Percentiles rank a stretch among this genome's conserved stretches.
Conservation (phyloP, 92 coral and sea anemone species). For the Zoanthus gigantus region DNA sequence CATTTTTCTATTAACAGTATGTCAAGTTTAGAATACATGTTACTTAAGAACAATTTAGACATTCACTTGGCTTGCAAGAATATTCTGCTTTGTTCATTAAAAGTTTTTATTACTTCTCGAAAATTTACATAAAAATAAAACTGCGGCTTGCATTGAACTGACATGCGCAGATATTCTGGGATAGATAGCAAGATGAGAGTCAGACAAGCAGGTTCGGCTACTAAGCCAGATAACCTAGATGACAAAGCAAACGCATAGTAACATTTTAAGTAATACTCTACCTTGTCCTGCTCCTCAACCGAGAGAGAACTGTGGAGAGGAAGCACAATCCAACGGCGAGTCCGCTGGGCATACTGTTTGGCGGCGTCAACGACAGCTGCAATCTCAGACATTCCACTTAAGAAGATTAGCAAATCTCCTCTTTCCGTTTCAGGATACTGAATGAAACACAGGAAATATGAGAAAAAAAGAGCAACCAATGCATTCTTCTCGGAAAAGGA, state of each 20-base stretch:
- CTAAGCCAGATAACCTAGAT: too few relatives aligned
- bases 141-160: too few relatives aligned
- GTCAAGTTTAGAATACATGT: too few relatives aligned
- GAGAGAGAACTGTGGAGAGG: constrained; percentile 98
- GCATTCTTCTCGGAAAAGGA: neutral
- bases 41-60: too few relatives aligned
- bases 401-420: constrained; percentile 92
- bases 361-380: constrained; percentile 98
- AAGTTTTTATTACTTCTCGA: too few relatives aligned
- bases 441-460: neutral
- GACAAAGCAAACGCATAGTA: neutral
- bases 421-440: constrained; percentile 90
- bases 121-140: too few relatives aligned
- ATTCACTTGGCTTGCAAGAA: too few relatives aligned
- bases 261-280: neutral
- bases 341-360: constrained; percentile 94
- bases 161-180: too few relatives aligned
- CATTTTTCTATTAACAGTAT: too few relatives aligned
- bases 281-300: constrained; percentile 99
- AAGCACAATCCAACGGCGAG: constrained; percentile 94
- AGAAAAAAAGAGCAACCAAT: neutral
- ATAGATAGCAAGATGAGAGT: too few relatives aligned
- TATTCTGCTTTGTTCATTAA: too few relatives aligned
- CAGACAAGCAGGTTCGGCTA: too few relatives aligned
- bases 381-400: constrained; percentile 97